Base-by-base conservation (phyloP, 92 coral and sea anemone genomes). In the Diadumene lineata region DNA sequence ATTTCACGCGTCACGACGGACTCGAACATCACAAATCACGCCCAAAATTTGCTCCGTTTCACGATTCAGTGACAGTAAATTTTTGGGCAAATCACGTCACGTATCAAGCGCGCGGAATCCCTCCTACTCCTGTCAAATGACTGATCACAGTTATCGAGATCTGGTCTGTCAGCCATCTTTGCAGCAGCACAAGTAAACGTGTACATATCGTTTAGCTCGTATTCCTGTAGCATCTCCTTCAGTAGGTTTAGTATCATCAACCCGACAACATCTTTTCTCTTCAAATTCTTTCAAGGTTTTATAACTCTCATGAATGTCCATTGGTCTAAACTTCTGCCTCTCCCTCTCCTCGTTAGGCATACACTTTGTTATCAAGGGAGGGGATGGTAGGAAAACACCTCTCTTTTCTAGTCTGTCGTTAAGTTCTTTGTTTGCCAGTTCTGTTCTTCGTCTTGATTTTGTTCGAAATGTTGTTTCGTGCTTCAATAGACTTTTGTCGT, bases 131-230 rank as follows among this genome's bases (percentile, higher is more conserved):
- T n/a, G n/a, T n/a, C n/a, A n/a, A n/a, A n/a, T n/a, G n/a, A n/a
- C n/a, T n/a, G n/a, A n/a, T n/a, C n/a, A n/a, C n/a, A n/a, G n/a
- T n/a, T n/a, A n/a, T n/a, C n/a, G n/a, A n/a, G n/a, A n/a, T n/a
- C n/a, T 58, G 31, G 26, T 58, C 38, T 4, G 38, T 27, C 38
- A 27, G 38, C 27, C 17, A 60, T 15, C 53, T 8, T 56, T 34
- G 21, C 77, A 72, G 32, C 77, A 72, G 32, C 77, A 72, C n/a
- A 72, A 13, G 28, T 72, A 72, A 55, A 57, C 33, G 38, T 34
- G 53, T 72, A 43, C 23, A 33, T 11, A 33, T 72, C 31, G 27
- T 33, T 72, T 72, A 24, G 62, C 1, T 32, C 31, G 24, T 53
- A 50, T 24, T 8, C 77, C 23, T 50, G 2, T 1, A 18, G 31